These are phyloP conservation scores for Thymallus thymallus DNA, from an alignment of 2,113 vertebrate species.

Conservation along the genomic window DNA sequence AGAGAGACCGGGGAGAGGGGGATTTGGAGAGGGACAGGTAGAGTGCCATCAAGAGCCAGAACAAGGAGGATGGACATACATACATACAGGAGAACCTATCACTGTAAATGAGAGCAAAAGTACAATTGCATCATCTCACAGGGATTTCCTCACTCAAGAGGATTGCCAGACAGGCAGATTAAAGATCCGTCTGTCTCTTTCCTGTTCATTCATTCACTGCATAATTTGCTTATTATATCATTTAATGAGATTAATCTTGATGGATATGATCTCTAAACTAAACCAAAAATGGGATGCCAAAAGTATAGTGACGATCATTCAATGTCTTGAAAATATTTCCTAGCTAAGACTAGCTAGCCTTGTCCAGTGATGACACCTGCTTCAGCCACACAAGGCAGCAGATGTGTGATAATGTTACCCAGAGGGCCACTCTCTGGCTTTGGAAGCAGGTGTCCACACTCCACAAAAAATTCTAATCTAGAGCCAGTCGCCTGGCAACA, in stretches of 20 bases:
- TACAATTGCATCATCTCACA: neutral
- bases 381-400: neutral
- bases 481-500: conserved; percentile 72
- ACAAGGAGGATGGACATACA: too few relatives aligned
- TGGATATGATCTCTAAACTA: neutral
- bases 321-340: neutral
- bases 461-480: conserved; percentile 52
- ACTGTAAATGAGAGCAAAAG: neutral
- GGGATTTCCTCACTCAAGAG: neutral
- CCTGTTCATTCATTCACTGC: neutral
- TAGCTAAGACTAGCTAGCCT: neutral
- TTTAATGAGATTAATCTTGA: neutral
- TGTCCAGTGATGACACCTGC: neutral
- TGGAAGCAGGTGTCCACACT: conserved; percentile 62
- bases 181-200: neutral
- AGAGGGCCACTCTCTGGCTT: conserved; percentile 52
- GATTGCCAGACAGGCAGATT: too few relatives aligned
- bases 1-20: too few relatives aligned
- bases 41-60: too few relatives aligned
- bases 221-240: neutral
- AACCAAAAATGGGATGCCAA: neutral
- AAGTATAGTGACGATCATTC: neutral
- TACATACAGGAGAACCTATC: neutral
- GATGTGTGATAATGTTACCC: neutral
- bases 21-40: too few relatives aligned